These are phyloP conservation scores for Thunnus albacares DNA, from an alignment of 2,797 vertebrate species.

Conservation along the genomic window DNA sequence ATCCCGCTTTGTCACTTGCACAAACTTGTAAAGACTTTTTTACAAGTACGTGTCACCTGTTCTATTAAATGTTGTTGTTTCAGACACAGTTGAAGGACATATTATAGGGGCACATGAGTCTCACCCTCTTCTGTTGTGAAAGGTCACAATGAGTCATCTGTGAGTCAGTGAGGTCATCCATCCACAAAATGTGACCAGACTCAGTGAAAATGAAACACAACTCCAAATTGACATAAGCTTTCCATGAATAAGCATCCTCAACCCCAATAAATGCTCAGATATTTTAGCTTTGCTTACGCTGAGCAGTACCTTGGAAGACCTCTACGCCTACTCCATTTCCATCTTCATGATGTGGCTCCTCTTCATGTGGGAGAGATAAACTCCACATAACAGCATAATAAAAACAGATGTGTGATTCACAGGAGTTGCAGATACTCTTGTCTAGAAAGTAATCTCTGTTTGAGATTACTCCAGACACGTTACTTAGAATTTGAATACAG, in stretches of 20 bases:
- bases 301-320: conserved; percentile 23
- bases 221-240: background rate
- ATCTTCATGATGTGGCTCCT: background rate
- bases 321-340: conserved; percentile 14
- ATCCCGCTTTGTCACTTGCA: conserved; percentile 72
- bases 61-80: conserved; percentile 50
- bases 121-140: background rate
- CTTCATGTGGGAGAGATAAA: conserved; percentile 25
- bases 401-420: conserved; percentile 9
- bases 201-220: background rate
- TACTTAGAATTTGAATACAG: background rate
- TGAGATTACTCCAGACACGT: background rate
- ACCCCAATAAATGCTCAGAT: background rate
- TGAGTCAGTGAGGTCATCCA: conserved; percentile 21
- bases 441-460: background rate
- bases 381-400: conserved; percentile 6
- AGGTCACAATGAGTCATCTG: conserved; percentile 41
- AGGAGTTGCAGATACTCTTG: background rate
- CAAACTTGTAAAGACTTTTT: conserved; percentile 67
- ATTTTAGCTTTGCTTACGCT: conserved; percentile 17
- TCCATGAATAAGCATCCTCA: background rate
- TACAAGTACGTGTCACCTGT: conserved; percentile 60
- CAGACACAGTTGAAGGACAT: background rate
- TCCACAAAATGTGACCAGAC: background rate
- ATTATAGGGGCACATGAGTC: background rate